Conservation (phyloP, 2,113 vertebrate genomes). For the Rhinopithecus roxellana region DNA sequence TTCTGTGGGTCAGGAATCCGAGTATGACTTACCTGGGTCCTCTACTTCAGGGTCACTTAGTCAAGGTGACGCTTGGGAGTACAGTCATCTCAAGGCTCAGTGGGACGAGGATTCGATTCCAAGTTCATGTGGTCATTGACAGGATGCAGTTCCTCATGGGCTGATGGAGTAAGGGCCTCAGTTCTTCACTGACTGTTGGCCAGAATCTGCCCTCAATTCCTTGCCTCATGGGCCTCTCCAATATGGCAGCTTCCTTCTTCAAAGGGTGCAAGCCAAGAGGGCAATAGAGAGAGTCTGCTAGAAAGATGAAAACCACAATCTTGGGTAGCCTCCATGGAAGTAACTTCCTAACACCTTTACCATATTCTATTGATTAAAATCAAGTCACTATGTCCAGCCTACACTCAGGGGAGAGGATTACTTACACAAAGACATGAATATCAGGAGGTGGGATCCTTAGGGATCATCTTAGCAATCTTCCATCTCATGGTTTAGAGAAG, state of each 20-base stretch:
- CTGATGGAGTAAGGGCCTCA: not conserved
- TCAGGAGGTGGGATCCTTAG: not conserved
- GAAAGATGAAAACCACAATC: not conserved
- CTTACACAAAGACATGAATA: not conserved
- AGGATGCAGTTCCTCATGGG: not conserved
- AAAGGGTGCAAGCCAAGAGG: not conserved
- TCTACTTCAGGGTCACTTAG: not conserved
- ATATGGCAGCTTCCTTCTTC: not conserved
- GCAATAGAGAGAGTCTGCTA: not conserved
- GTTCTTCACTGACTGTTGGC: not conserved
- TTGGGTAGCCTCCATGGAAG: not conserved
- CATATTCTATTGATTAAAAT: not conserved
- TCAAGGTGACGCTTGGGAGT: not conserved
- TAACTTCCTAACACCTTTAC: not conserved
- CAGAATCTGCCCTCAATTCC: not conserved
- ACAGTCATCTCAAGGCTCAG: not conserved
- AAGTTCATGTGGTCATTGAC: not conserved
- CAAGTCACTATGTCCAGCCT: not conserved
- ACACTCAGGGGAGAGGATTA: not conserved
- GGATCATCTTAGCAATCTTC: not conserved
- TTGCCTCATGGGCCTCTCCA: not conserved
- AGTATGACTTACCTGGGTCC: not conserved
- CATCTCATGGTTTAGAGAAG: not conserved
- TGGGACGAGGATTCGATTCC: not conserved
- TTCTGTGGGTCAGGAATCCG: not conserved